Conservation (phyloP, 2,113 vertebrate species). For the Procavia capensis region DNA sequence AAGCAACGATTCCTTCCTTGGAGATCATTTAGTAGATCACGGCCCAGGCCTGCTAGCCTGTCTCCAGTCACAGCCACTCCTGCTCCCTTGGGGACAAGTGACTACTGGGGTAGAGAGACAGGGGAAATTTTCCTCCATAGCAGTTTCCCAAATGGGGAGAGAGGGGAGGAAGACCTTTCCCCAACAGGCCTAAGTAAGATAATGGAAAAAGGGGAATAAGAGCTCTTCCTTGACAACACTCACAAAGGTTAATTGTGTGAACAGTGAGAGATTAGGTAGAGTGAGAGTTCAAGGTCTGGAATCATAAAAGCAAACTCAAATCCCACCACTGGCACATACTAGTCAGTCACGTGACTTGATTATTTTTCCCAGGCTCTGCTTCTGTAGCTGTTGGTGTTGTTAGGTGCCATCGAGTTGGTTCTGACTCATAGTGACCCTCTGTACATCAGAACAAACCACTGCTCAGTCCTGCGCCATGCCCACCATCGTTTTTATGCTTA, state of each 20-base stretch:
- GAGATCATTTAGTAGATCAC: not conserved
- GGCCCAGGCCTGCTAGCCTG: not conserved
- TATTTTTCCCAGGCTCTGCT: not conserved
- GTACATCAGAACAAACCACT: no score
- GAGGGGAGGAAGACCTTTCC: not conserved
- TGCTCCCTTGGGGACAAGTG: not conserved
- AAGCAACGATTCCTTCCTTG: not conserved
- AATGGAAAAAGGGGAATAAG: not conserved
- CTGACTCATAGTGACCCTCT: no score
- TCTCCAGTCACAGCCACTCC: not conserved
- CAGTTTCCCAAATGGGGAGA: not conserved
- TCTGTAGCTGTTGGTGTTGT: no score
- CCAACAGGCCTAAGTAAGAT: not conserved
- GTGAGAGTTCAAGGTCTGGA: not conserved
- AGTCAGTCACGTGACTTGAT: not conserved
- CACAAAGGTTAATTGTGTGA: not conserved
- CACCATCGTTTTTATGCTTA: no score
- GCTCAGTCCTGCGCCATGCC: no score
- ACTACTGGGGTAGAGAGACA: not conserved
- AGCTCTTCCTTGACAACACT: not conserved
- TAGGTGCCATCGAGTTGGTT: no score
- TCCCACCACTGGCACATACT: not conserved
- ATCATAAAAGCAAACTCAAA: constrained; percentile 12
- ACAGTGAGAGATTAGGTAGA: not conserved
- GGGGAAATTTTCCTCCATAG: not conserved